Conservation (phyloP, 2,113 vertebrate species). For the Phaetusa simplex region DNA sequence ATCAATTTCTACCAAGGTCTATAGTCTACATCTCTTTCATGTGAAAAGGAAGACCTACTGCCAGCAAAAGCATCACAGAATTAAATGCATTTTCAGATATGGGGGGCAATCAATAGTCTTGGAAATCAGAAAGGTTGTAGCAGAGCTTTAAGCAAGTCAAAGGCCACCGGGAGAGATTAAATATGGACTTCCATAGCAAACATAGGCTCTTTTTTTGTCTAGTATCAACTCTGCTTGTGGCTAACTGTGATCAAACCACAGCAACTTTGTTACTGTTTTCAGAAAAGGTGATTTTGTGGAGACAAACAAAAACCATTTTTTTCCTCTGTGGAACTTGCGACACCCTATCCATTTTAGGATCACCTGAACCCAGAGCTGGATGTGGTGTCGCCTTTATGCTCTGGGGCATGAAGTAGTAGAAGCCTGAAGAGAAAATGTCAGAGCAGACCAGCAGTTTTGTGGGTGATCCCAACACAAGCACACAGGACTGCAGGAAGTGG, state of each 20-base stretch:
- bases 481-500: neutral
- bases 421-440: neutral
- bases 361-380: neutral
- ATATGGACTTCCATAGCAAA: neutral
- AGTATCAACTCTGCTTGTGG: neutral
- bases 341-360: neutral
- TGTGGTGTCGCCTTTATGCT: accelerated
- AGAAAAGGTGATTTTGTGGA: neutral
- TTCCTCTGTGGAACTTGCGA: neutral
- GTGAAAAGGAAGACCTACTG: neutral
- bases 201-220: neutral
- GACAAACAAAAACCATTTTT: neutral
- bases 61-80: neutral
- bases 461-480: neutral
- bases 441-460: neutral
- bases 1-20: neutral
- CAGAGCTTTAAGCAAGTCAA: neutral
- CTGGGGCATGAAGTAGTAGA: neutral
- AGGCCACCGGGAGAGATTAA: neutral
- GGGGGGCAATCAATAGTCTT: neutral
- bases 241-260: neutral
- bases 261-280: neutral
- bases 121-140: neutral
- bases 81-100: neutral
- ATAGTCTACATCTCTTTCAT: neutral